Percentiles rank a stretch among this genome's conserved stretches.
Conservation (phyloP, 2,888 invertebrate species). For the Silvanus unidentatus region DNA sequence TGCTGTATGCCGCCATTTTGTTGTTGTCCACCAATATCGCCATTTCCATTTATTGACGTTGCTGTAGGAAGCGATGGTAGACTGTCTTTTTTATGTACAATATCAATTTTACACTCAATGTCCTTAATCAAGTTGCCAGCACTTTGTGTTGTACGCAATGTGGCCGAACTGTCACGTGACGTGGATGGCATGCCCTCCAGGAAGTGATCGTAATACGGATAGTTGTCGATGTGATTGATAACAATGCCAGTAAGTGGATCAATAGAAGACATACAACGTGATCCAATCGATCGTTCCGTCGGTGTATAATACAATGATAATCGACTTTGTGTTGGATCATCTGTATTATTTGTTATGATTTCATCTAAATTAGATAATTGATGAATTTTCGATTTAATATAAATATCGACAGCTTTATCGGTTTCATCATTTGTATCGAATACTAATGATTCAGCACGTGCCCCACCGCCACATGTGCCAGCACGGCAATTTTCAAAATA, state of each 20-base stretch:
- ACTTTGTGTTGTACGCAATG: neutral
- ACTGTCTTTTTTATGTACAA: neutral
- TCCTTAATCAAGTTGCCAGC: neutral
- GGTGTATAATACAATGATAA: conserved; percentile 79
- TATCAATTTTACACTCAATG: neutral
- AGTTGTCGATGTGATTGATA: conserved; percentile 58
- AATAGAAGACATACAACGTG: conserved; percentile 47
- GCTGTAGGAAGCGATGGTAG: neutral
- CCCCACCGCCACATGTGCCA: conserved; percentile 61
- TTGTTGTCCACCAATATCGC: conserved; percentile 40
- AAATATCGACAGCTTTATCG: conserved; percentile 60
- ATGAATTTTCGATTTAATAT: conserved; percentile 62
- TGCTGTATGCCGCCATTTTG: conserved; percentile 40
- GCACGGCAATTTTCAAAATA: conserved; percentile 92
- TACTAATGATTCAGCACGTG: conserved; percentile 66
- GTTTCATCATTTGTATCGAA: conserved; percentile 61
- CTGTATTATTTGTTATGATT: conserved; percentile 20
- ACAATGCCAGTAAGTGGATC: conserved; percentile 54
- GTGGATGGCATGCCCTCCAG: conserved; percentile 42
- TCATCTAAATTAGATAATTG: conserved; percentile 53
- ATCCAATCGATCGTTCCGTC: conserved; percentile 60
- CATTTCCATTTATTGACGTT: neutral
- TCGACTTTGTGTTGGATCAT: conserved; percentile 59
- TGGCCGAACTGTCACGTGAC: conserved; percentile 22
- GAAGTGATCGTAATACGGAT: conserved; percentile 12